Conservation (phyloP, 2,797 vertebrate species). For the Avahi laniger region DNA sequence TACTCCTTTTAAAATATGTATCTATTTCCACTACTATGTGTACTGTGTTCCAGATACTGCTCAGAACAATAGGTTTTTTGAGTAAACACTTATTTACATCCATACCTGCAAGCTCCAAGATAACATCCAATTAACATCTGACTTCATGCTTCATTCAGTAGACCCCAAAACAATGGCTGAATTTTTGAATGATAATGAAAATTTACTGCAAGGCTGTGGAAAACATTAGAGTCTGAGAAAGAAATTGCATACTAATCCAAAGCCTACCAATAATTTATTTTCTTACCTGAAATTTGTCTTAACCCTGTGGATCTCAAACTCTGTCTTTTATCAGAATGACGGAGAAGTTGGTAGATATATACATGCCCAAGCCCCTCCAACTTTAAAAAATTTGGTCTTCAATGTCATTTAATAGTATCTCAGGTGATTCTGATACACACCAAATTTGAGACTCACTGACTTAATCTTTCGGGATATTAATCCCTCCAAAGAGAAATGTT, state of each 20-base stretch:
- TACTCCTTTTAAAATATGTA: not conserved
- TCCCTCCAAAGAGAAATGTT: not conserved
- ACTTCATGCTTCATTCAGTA: not conserved
- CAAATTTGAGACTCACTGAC: not conserved
- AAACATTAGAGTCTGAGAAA: not conserved
- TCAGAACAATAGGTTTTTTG: not conserved
- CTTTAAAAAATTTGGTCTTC: not conserved
- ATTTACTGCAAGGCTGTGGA: not conserved
- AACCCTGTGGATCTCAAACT: not conserved
- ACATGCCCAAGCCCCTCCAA: too few relatives aligned
- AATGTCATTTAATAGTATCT: not conserved
- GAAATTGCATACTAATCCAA: not conserved
- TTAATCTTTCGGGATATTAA: not conserved
- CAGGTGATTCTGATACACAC: not conserved
- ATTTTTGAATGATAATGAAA: not conserved
- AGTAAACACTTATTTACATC: not conserved
- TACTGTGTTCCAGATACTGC: not conserved
- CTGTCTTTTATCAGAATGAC: not conserved
- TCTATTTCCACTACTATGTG: not conserved
- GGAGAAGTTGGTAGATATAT: not conserved
- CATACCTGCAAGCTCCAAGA: not conserved
- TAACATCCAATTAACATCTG: not conserved
- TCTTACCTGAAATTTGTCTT: slow-evolving; percentile 10
- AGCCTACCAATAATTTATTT: not conserved
- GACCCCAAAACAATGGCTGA: not conserved